phyloP scores from a whole-genome alignment of 2,113 vertebrate species.

The Raja brachyura region DNA sequence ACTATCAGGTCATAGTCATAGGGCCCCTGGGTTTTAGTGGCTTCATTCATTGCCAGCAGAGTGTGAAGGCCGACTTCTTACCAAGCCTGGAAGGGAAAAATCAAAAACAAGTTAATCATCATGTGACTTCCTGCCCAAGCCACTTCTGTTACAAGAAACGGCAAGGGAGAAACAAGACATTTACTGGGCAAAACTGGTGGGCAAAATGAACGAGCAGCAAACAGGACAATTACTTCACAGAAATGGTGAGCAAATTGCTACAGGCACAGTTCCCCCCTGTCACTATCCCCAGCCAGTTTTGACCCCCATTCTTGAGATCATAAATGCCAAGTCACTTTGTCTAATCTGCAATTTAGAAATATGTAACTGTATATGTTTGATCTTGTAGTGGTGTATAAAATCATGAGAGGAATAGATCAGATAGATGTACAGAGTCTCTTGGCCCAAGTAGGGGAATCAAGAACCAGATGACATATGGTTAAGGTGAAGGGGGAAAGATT shows the following conservation, averaged over 20 bases:
- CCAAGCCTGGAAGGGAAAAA: constrained; percentile 46
- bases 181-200: no score
- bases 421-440: no score
- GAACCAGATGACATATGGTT: no score
- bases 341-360: no score
- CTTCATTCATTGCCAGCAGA: constrained; percentile 46
- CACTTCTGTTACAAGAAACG: neutral
- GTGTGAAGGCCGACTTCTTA: constrained; percentile 46
- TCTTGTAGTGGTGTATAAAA: no score
- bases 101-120: neutral
- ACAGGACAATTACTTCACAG: neutral
- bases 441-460: no score
- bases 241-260: neutral
- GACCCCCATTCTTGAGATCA: neutral
- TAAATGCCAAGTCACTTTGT: no score
- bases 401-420: no score
- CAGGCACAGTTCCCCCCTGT: neutral
- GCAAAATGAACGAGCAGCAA: no score
- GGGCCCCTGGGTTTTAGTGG: fast-evolving
- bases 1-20: constrained; percentile 73
- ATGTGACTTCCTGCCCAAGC: neutral
- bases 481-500: no score
- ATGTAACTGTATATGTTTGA: no score
- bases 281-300: neutral
- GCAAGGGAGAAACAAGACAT: neutral